Percentiles rank a stretch among this genome's conserved stretches.
Evolutionary conservation across 2,888 invertebrate genomes (phyloP).

Genomic region (Drosophila yooni): DNA sequence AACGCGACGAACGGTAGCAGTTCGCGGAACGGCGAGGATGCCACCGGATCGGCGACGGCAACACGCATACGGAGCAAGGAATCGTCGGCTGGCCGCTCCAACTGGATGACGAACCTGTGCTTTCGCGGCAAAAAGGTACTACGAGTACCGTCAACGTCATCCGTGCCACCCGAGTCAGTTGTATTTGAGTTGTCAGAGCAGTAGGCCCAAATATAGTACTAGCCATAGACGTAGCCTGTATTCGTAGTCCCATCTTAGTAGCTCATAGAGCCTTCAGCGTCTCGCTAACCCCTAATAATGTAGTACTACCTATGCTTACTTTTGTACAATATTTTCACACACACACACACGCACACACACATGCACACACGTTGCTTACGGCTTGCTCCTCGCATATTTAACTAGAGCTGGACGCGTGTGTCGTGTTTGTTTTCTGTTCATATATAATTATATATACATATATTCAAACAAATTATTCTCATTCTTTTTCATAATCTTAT

Average conservation of each 20-base stretch:
- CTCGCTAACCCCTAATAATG: constrained; percentile 4
- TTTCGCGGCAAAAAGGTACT: constrained; percentile 85
- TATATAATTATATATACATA: neutral
- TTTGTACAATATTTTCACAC: neutral
- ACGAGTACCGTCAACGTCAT: constrained; percentile 84
- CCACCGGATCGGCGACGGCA: constrained; percentile 30
- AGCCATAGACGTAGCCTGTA: constrained; percentile 58
- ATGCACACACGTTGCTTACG: neutral
- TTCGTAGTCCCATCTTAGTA: constrained; percentile 28
- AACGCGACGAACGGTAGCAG: constrained; percentile 22
- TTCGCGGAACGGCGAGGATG: constrained; percentile 9
- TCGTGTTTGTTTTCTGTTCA: neutral
- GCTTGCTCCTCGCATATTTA: neutral
- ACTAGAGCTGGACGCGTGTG: constrained; percentile 24
- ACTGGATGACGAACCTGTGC: constrained; percentile 82
- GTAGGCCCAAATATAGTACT: constrained; percentile 73
- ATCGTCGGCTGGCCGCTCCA: constrained; percentile 52
- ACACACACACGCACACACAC: neutral
- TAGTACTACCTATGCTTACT: neutral
- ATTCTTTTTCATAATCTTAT: neutral
- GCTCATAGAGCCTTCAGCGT: constrained; percentile 4
- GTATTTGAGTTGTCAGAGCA: constrained; percentile 86
- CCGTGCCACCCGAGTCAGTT: constrained; percentile 85
- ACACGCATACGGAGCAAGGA: constrained; percentile 63
- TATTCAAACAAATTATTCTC: neutral